Base-by-base conservation (phyloP, 1,140 invertebrate genomes). In the Drosophila murphyi region DNA sequence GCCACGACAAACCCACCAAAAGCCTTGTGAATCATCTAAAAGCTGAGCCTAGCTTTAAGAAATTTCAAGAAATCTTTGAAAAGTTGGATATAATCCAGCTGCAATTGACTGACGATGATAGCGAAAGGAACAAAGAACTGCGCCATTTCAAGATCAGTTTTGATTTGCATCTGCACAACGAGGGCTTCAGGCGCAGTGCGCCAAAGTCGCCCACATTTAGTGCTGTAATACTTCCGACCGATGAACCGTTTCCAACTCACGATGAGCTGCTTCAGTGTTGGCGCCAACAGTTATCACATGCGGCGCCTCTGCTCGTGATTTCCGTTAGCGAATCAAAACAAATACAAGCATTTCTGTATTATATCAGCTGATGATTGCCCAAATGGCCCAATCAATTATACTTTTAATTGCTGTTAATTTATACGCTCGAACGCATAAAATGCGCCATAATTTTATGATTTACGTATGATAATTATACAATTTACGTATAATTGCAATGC, bases 301-400 rank as follows among this genome's bases (percentile, higher is more conserved):
- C 69, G 4, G 78, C 78, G 1, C 89, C 86, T 20, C 45, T 92
- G 63, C 74, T 92, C 32, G 55, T 92, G 28, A 54, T 92, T 35
- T 86, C 82, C 39, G 83, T 92, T 41, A 90, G 90, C 67, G 89
- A 91, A 63, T 92, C 91, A 1, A 92, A 92, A 62, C 91, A 92
- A 56, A 91, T 92, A 56, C 91, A 92, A 51, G 91, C 91, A 29
- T 91, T 92, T 73, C 47, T 92, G 34, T 92, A 92, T 62, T 77
- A 77, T 90, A 91, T 86, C 45, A 91, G 80, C 67, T 83, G 69
- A 83, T 74, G 76, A 76, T 61, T 63, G 57, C 50, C 54, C 50
- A 47, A 50, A 54, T 61, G 48, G 29, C 39, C 67, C 56, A 65
- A 72, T 86, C 60, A 82, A 82, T 61, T 72, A 7, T 54, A 28